Conservation (phyloP, 2,113 vertebrate genomes). For the Lycaon pictus region DNA sequence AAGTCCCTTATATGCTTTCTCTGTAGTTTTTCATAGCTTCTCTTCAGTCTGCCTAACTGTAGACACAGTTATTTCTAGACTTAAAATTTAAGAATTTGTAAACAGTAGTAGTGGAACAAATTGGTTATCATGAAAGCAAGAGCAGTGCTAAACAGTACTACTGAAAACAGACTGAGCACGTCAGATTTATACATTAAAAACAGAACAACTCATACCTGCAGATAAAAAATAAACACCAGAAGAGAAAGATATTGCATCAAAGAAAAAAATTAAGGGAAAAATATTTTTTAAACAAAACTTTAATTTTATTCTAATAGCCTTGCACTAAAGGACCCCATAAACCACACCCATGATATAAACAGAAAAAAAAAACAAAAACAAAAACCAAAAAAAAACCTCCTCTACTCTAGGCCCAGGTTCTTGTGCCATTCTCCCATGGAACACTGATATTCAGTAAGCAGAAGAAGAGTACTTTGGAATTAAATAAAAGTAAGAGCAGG, state of each 20-base stretch:
- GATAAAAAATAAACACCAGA: slow-evolving; percentile 10
- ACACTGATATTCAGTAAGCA: slow-evolving; percentile 8
- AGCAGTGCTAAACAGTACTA: slow-evolving; percentile 6
- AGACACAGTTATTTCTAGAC: slow-evolving; percentile 74
- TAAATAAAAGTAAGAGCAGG: slow-evolving; percentile 37
- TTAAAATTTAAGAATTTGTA: slow-evolving; percentile 71
- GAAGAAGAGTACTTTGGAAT: neutral
- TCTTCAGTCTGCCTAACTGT: slow-evolving; percentile 94
- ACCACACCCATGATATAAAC: neutral
- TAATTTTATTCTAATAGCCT: slow-evolving; percentile 19
- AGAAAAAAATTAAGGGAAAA: neutral
- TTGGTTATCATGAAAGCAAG: slow-evolving; percentile 38
- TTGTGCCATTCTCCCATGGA: neutral
- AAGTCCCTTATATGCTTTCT: slow-evolving; percentile 90
- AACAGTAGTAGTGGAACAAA: slow-evolving; percentile 31
- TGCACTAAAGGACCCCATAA: neutral
- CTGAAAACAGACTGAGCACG: neutral
- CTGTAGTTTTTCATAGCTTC: slow-evolving; percentile 96
- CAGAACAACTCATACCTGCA: slow-evolving; percentile 18
- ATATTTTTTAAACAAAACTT: slow-evolving; percentile 2
- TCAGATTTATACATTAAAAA: slow-evolving; percentile 29
- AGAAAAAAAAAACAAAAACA: neutral
- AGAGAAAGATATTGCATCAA: neutral
- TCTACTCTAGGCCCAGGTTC: neutral
- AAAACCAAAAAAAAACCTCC: neutral